Conservation (phyloP, 1,140 invertebrate species). For the Berghia stephanieae region DNA sequence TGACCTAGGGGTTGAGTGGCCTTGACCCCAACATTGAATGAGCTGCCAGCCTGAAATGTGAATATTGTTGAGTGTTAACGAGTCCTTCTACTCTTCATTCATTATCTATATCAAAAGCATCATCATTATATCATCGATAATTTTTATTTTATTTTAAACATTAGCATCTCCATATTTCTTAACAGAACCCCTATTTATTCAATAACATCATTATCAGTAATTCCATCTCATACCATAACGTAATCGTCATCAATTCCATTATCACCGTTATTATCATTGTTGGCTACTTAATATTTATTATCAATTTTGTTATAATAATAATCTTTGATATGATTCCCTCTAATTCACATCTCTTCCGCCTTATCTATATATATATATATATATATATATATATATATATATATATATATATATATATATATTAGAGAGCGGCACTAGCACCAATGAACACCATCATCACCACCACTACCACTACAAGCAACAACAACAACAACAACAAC, state of each 20-base stretch:
- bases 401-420: background rate
- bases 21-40: slow-evolving; percentile 48
- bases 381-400: too few species aligned
- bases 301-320: too few species aligned
- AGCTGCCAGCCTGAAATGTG: slow-evolving; percentile 45
- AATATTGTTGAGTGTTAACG: too few species aligned
- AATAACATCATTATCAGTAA: background rate
- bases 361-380: background rate
- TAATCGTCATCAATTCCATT: background rate
- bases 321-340: too few species aligned
- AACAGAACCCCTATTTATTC: background rate
- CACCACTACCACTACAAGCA: background rate
- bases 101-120: background rate
- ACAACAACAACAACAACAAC: background rate
- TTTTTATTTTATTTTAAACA: background rate
- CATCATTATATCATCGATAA: background rate
- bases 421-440: background rate
- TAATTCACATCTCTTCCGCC: too few species aligned
- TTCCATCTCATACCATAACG: background rate
- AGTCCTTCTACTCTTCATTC: too few species aligned
- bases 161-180: background rate
- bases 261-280: slow-evolving; percentile 3
- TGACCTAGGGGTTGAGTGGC: slow-evolving; percentile 42
- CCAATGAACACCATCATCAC: background rate
- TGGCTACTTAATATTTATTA: background rate